Percentiles rank a stretch among this genome's conserved stretches.
Evolutionary conservation across 2,888 invertebrate species (phyloP).

Genomic region (Conops quadrifasciatus): DNA sequence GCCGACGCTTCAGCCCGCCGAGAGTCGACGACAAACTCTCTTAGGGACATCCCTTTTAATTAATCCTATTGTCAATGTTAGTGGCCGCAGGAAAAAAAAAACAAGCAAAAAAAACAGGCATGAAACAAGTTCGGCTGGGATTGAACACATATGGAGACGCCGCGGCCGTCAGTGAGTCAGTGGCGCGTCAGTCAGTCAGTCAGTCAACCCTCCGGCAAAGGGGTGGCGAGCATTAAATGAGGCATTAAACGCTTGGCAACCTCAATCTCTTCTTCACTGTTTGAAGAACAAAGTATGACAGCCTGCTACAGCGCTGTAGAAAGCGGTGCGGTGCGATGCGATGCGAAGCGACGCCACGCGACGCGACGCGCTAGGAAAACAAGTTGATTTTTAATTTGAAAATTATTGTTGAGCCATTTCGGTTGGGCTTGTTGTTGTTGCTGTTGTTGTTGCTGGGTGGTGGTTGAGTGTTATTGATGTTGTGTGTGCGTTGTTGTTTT

Average conservation of each 20-base stretch:
- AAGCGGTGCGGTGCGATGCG: too few relatives aligned
- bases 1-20: too few relatives aligned
- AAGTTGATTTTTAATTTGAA: constrained; percentile 32
- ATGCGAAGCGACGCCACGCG: constrained; percentile 3
- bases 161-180: not conserved
- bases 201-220: not conserved
- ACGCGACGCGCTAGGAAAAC: not conserved
- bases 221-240: constrained; percentile 37
- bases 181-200: not conserved
- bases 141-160: constrained; percentile 32
- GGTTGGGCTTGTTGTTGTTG: constrained; percentile 15
- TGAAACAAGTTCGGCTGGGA: constrained; percentile 25
- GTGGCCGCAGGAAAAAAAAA: not conserved
- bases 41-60: constrained; percentile 14
- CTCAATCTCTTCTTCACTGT: too few relatives aligned
- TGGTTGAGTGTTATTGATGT: not conserved
- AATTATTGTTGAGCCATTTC: constrained; percentile 21
- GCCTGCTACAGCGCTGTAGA: not conserved
- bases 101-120: constrained; percentile 25
- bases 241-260: constrained; percentile 30
- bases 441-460: not conserved
- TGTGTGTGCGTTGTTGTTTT: too few relatives aligned
- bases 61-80: constrained; percentile 29
- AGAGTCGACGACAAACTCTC: not conserved
- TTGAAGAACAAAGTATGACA: not conserved